phyloP scores from a whole-genome alignment of 1,140 invertebrate species.

The Contarinia nasturtii region DNA sequence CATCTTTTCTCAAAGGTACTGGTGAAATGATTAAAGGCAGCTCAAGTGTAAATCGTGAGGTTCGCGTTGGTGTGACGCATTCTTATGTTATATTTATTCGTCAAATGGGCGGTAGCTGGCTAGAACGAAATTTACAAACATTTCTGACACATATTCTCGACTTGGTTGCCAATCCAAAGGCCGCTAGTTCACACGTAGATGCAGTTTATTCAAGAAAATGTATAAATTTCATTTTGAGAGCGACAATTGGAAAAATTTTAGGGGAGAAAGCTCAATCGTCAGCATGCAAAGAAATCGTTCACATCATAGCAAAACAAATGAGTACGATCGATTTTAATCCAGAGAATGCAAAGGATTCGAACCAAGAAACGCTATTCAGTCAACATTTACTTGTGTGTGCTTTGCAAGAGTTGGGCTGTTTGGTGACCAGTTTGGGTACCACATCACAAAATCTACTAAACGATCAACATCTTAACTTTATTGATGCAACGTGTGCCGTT shows the following conservation, averaged over 20 bases:
- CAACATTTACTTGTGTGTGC: constrained; percentile 90
- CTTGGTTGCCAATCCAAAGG: constrained; percentile 81
- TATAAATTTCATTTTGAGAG: constrained; percentile 84
- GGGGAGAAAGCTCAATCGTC: constrained; percentile 92
- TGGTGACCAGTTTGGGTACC: constrained; percentile 75
- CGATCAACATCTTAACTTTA: constrained; percentile 61
- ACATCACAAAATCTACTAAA: constrained; percentile 73
- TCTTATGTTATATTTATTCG: constrained; percentile 88
- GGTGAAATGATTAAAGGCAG: constrained; percentile 93
- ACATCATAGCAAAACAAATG: constrained; percentile 85
- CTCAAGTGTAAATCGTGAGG: constrained; percentile 80
- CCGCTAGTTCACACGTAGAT: constrained; percentile 87
- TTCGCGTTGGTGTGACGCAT: constrained; percentile 86
- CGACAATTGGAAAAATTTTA: constrained; percentile 79
- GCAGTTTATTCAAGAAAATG: constrained; percentile 96
- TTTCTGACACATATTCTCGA: constrained; percentile 82
- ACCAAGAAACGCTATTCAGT: constrained; percentile 75
- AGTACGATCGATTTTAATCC: constrained; percentile 82
- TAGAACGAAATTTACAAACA: constrained; percentile 76
- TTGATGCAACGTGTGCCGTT: constrained; percentile 34
- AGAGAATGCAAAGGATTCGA: constrained; percentile 75
- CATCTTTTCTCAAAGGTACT: constrained; percentile 85
- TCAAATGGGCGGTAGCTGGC: constrained; percentile 80
- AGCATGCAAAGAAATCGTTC: constrained; percentile 86
- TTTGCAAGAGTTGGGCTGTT: constrained; percentile 74